Evolutionary conservation across 1,140 invertebrate genomes (phyloP), one percentile per base, ranked within the genome.

Genomic region (Palaemon carinicauda): DNA sequence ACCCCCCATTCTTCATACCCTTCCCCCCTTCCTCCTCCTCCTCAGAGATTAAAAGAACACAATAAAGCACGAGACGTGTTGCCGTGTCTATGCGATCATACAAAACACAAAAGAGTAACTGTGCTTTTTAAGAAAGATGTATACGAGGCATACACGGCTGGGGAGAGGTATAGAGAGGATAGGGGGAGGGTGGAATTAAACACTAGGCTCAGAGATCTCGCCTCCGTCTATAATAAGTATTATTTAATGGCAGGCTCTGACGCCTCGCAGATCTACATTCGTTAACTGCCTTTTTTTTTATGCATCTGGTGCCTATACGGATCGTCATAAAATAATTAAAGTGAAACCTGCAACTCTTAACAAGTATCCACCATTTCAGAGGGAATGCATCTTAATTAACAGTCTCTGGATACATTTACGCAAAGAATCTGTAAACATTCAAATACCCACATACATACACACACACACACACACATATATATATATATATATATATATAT

Each of bases 381-480:
- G n/a, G n/a, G 41, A 9, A 41, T 41, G 12, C 41, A 41, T 41
- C 41, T 41, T 41, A 5, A 1, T 41, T 41, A 9, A 41, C 5
- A 41, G 7, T 9, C 7, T 41, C 7, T 41, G 7, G 7, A 41
- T 12, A 41, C 12, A 41, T 41, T 41, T 41, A 41, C 0, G 41
- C 41, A 17, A 31, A 53, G 51, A 78, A 51, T 21, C 12, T 41
- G 7, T 14, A 77, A 77, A 14, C 10, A 21, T 21, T 54, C 21
- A 80, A 21, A 80, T 15, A 80, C 52, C 54, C 21, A 80, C 77
- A 80, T 7, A 65, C n/a, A 65, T n/a, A 65, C n/a, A 65, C n/a
- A 65, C n/a, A 65, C 12, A 65, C 19, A 65, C 12, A 65, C 10
- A 65, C 12, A 65, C 56, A 65, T 9, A 65, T n/a, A 17, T 9